A percentile compares a stretch with the other conserved stretches of the same genome.
Conservation (phyloP, 2,113 vertebrate genomes). For the Ailuropoda melanoleuca region DNA sequence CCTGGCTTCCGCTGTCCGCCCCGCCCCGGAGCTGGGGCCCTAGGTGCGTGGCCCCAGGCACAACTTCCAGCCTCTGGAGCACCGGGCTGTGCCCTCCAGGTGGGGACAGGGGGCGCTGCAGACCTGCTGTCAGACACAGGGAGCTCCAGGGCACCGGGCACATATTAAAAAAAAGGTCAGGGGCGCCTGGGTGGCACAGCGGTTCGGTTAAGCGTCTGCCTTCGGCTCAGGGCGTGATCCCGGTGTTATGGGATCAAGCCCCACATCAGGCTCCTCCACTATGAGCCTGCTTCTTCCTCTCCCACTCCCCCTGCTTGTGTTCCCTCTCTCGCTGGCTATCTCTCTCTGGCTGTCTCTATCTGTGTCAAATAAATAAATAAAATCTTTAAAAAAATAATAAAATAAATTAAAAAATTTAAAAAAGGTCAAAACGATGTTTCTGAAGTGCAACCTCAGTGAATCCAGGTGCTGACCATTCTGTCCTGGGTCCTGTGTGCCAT, state of each 20-base stretch:
- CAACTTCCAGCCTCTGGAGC: neutral
- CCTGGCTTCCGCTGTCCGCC: neutral
- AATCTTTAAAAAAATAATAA: no score
- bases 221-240: no score
- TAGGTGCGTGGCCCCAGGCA: neutral
- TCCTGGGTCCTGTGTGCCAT: neutral
- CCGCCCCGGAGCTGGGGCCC: neutral
- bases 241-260: no score
- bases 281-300: no score
- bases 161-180: neutral
- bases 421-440: neutral
- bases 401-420: no score
- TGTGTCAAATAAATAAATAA: no score
- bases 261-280: no score
- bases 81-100: neutral
- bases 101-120: rapidly evolving
- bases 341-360: no score
- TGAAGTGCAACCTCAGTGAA: neutral
- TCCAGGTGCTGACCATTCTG: neutral
- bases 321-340: no score
- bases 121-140: neutral
- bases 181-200: no score
- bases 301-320: no score
- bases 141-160: rapidly evolving
- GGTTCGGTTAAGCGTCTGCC: no score